phyloP scores from a whole-genome alignment of 1,140 invertebrate genomes.

The Laupala kohalensis region DNA sequence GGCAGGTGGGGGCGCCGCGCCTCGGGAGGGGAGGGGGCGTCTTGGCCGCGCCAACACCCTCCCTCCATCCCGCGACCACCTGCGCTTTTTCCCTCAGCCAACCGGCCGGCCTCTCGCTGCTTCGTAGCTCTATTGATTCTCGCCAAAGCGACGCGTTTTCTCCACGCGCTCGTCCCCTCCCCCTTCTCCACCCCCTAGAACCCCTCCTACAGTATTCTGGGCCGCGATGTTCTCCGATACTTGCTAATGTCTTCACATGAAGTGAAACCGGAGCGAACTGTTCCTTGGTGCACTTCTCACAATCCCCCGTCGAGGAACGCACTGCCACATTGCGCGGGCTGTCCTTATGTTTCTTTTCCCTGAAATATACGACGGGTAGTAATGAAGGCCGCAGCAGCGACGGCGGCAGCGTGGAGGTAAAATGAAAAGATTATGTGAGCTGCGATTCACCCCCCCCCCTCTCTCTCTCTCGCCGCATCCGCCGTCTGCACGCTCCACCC shows the following conservation, averaged over 20 bases:
- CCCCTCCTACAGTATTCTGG: too few species aligned
- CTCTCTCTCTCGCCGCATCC: not conserved
- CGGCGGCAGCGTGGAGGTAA: not conserved
- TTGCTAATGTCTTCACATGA: not conserved
- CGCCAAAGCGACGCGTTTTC: too few species aligned
- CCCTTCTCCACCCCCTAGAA: not conserved
- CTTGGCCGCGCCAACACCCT: not conserved
- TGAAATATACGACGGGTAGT: conserved; percentile 8
- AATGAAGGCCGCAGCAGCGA: not conserved
- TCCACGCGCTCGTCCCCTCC: not conserved
- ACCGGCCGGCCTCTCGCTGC: too few species aligned
- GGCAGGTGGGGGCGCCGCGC: not conserved
- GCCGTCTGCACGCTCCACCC: not conserved
- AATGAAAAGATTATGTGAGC: conserved; percentile 10
- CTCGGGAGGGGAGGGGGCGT: not conserved
- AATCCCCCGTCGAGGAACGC: not conserved
- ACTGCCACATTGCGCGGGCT: not conserved
- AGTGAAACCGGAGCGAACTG: not conserved
- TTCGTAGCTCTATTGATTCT: too few species aligned
- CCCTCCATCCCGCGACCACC: not conserved
- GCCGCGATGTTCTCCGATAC: too few species aligned
- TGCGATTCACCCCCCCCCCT: not conserved
- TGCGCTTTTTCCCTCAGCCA: not conserved
- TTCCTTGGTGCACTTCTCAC: not conserved
- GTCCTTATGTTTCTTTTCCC: too few species aligned